These are phyloP conservation scores for Phalacrocorax aristotelis DNA, from an alignment of 2,113 vertebrate species.

Conservation along the genomic window DNA sequence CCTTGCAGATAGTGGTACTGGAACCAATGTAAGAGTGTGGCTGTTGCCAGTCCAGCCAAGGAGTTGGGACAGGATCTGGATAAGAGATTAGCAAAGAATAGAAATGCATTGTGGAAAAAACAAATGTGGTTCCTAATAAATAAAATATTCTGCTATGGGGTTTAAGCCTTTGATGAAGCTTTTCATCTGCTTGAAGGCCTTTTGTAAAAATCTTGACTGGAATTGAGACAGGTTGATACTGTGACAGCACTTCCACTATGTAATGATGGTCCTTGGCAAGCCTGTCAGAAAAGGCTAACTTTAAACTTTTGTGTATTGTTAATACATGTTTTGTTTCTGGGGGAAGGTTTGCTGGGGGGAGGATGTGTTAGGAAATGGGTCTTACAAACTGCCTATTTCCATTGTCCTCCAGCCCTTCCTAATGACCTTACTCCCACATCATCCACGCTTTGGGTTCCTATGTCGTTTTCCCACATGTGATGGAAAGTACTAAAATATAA, in stretches of 20 bases:
- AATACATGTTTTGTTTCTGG: neutral
- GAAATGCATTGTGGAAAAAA: neutral
- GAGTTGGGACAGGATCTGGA: neutral
- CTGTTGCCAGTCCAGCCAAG: neutral
- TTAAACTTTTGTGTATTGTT: neutral
- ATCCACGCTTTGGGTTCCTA: neutral
- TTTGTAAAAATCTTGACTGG: neutral
- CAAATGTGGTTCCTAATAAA: neutral
- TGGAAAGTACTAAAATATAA: neutral
- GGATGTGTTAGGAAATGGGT: neutral
- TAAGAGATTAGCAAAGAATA: neutral
- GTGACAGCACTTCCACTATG: neutral
- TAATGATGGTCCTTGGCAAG: neutral
- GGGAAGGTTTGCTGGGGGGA: neutral
- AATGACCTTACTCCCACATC: neutral
- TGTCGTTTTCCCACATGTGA: neutral
- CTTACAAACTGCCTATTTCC: neutral
- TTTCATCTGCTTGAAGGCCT: neutral
- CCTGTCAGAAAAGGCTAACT: neutral
- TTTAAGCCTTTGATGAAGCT: neutral
- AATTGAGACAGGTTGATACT: neutral
- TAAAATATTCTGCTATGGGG: neutral
- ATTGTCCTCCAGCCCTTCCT: neutral
- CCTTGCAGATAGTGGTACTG: neutral
- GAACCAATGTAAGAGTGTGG: neutral